These are phyloP conservation scores for Eilema sororculum DNA, from an alignment of 2,888 invertebrate species.

Conservation along the genomic window DNA sequence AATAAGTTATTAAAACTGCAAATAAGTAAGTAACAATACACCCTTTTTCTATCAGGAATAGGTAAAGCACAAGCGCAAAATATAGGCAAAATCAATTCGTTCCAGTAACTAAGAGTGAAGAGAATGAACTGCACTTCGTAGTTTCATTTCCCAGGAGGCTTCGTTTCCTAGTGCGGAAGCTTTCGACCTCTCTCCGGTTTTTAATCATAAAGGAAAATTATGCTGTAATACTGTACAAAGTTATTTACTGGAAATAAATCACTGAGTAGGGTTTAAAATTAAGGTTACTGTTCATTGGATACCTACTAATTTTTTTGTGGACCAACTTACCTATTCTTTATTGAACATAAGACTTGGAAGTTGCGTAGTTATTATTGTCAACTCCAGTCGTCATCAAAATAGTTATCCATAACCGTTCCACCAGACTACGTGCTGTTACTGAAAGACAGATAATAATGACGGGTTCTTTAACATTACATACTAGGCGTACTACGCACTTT, in stretches of 20 bases:
- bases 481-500: too few species aligned
- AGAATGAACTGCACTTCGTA: conserved; percentile 52
- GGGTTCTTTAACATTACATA: too few species aligned
- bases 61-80: conserved; percentile 30
- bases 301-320: too few species aligned
- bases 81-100: conserved; percentile 60
- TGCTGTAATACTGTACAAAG: conserved; percentile 45
- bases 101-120: conserved; percentile 53
- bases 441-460: too few species aligned
- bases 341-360: too few species aligned
- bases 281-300: background rate
- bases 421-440: too few species aligned
- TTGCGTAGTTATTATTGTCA: too few species aligned
- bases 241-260: background rate
- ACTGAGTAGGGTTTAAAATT: conserved; percentile 6
- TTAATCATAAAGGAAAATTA: conserved; percentile 76
- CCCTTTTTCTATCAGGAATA: background rate
- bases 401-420: too few species aligned
- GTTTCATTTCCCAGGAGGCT: conserved; percentile 70
- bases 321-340: too few species aligned
- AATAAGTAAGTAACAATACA: background rate
- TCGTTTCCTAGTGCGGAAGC: conserved; percentile 73
- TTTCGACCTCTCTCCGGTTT: conserved; percentile 65
- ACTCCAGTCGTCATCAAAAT: too few species aligned
- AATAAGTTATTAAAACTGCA: background rate